These are phyloP conservation scores for Drosophila phalerata DNA, from an alignment of 2,888 invertebrate species.

Conservation along the genomic window DNA sequence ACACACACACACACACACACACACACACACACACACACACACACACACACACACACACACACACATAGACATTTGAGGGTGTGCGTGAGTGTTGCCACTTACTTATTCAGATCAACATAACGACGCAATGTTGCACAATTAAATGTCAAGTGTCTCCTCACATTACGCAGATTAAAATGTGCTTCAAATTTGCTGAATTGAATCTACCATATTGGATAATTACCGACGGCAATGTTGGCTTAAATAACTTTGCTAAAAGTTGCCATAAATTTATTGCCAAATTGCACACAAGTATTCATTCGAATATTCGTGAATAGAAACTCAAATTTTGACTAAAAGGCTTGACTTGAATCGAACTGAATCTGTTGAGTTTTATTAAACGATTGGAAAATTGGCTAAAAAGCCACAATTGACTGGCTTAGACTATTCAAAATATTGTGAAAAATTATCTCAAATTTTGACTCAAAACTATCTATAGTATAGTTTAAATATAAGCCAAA, in stretches of 20 bases:
- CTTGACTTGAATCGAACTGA: background rate
- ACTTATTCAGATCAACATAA: constrained; percentile 64
- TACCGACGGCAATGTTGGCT: background rate
- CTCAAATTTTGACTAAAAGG: background rate
- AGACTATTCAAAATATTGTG: background rate
- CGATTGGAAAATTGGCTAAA: background rate
- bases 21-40: constrained; percentile 6
- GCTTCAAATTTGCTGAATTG: constrained; percentile 40
- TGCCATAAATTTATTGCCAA: background rate
- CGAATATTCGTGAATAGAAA: background rate
- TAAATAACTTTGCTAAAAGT: background rate
- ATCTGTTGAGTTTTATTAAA: background rate
- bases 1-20: constrained; percentile 14
- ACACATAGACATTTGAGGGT: background rate
- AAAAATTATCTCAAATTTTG: background rate
- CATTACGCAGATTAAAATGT: constrained; percentile 67
- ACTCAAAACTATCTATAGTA: background rate
- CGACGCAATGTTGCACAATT: constrained; percentile 51
- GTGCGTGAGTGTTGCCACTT: constrained; percentile 43
- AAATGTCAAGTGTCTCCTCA: constrained; percentile 55
- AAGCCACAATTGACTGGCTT: background rate
- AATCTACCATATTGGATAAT: constrained; percentile 25
- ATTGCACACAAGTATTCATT: background rate
- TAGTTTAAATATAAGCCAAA: background rate
- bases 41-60: constrained; percentile 15